Base-by-base conservation (phyloP, 2,888 invertebrate species). In the Dioctria rufipes region DNA sequence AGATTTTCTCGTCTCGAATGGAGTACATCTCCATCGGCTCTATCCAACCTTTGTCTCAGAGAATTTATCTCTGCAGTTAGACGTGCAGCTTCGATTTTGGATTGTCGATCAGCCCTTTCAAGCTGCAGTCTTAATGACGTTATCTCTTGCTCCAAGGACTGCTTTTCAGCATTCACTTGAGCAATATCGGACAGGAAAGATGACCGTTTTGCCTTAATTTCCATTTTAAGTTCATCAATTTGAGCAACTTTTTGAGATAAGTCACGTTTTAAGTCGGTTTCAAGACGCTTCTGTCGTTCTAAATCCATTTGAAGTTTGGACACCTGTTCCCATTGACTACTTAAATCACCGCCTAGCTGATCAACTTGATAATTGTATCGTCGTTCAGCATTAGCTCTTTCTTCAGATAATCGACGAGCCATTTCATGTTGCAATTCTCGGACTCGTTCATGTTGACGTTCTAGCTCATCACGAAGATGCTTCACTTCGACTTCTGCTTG, bases 1-100 rank as follows among this genome's bases (percentile, higher is more conserved):
- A 95, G 89, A 85, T 95, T 95, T 86, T 96, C 95, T 8, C 95
- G 91, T 66, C 95, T 92, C 25, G 95, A 93, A 85, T 95, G 95
- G 49, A 95, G 91, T 82, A 95, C 86, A 86, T 96, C 96, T 0
- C 94, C 94, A 87, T 96, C 96, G 13, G 94, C 93, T 78, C 95
- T 90, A 86, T 96, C 95, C 84, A 95, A 86, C 42, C 95, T 91
- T 86, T 95, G 95, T 46, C 95, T 90, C 75, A 95, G 89, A 4
- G 94, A 94, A 83, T 88, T 90, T 2, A 93, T 93, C 89, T 96
- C 96, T 0, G 95, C 94, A 84, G 94, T 95, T 4, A 95, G 90
- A 2, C 95, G 91, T 49, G 92, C 92, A 9, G 93, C 90, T 85
- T 96, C 96, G 81, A 95, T 95, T 83, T 94, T 94, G 9, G 92